Percentiles rank a stretch among this genome's conserved stretches.
These are phyloP conservation scores for Chamaetylas fuelleborni DNA, from an alignment of 2,113 vertebrate genomes.

Conservation along the genomic window DNA sequence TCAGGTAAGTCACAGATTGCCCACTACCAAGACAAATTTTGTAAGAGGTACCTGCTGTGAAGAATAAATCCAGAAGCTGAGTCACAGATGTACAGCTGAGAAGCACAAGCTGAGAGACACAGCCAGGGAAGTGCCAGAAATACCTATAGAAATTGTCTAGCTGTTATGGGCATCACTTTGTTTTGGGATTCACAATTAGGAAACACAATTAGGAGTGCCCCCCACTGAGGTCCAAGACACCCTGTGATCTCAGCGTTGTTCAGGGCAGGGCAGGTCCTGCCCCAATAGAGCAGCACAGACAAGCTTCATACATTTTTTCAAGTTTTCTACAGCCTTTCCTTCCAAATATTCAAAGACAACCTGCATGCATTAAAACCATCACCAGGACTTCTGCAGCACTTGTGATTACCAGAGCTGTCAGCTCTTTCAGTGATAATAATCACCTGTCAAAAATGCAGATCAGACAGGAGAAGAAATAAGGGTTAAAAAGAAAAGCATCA, in stretches of 20 bases:
- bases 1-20: not conserved
- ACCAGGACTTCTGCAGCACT: not conserved
- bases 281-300: not conserved
- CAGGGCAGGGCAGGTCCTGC: not conserved
- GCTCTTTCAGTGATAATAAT: not conserved
- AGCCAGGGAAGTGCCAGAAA: not conserved
- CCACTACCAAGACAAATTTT: not conserved
- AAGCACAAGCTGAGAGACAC: not conserved
- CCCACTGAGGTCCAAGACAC: not conserved
- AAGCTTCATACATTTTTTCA: not conserved
- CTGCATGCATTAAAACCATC: not conserved
- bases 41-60: not conserved
- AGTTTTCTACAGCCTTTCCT: not conserved
- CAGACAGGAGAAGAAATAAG: not conserved
- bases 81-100: not conserved
- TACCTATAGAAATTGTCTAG: not conserved
- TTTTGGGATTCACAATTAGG: not conserved
- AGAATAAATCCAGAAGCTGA: not conserved
- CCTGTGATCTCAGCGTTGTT: not conserved
- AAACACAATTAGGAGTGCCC: not conserved
- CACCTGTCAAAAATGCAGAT: constrained; percentile 27
- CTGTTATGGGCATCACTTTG: accelerated
- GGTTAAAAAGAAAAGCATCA: constrained; percentile 2
- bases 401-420: not conserved
- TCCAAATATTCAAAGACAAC: not conserved